Percentiles rank a stretch among this genome's conserved stretches.
These are phyloP conservation scores for Drosophila sproati DNA, from an alignment of 1,140 invertebrate genomes.

Conservation along the genomic window DNA sequence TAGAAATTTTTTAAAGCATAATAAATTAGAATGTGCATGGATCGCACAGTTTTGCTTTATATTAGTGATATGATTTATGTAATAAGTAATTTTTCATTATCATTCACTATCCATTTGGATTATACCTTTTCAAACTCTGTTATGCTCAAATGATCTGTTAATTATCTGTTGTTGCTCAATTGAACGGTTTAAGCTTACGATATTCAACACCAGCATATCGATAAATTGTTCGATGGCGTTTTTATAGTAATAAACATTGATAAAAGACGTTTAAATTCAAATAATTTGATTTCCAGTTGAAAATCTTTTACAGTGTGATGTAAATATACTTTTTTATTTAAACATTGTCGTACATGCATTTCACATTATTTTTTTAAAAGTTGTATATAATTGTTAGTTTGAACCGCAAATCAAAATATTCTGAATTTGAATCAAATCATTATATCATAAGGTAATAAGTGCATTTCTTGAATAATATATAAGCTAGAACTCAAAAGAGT, in stretches of 20 bases:
- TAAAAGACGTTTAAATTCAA: neutral
- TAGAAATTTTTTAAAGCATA: no score
- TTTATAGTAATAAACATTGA: neutral
- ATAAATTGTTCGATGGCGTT: neutral
- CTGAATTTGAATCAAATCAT: no score
- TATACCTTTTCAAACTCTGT: neutral
- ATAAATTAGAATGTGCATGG: no score
- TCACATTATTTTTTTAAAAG: neutral
- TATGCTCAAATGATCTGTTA: neutral
- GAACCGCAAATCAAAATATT: no score
- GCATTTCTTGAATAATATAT: no score
- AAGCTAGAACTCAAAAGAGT: no score
- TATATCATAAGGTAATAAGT: no score
- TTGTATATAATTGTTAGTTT: no score
- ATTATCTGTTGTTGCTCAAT: neutral
- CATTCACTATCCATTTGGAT: neutral
- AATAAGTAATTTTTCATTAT: neutral
- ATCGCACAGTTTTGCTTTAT: no score
- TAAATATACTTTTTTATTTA: neutral
- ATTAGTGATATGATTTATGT: no score
- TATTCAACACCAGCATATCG: neutral
- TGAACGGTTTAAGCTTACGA: slow-evolving; percentile 4
- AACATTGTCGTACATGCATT: neutral
- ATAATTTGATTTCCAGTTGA: neutral
- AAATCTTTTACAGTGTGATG: neutral